These are phyloP conservation scores for Dexiosoma caninum DNA, from an alignment of 2,888 invertebrate genomes.

Conservation along the genomic window DNA sequence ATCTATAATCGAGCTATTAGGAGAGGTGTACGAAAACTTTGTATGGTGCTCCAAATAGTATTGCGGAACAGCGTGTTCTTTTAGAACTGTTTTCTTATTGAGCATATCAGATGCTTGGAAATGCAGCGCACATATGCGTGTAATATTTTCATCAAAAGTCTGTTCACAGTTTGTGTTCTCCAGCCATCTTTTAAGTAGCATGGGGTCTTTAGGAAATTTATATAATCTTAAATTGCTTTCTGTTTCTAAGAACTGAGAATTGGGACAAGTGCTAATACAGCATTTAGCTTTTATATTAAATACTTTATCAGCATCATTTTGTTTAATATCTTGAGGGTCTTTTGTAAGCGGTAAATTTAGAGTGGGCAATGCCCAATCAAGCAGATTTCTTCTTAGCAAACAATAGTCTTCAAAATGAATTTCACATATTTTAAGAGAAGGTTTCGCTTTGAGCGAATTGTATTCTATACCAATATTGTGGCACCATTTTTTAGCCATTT, in stretches of 20 bases:
- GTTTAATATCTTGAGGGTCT: conserved; percentile 3
- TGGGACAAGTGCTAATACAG: conserved; percentile 31
- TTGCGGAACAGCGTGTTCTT: conserved; percentile 56
- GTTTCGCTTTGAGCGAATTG: not conserved
- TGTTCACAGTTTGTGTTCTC: conserved; percentile 34
- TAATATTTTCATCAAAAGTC: conserved; percentile 4
- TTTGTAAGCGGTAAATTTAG: conserved; percentile 65
- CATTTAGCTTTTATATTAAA: conserved; percentile 1
- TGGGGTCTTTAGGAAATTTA: conserved; percentile 59
- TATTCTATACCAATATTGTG: conserved; percentile 57
- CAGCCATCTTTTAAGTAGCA: conserved; percentile 58
- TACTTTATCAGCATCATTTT: conserved; percentile 17
- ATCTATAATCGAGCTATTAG: conserved; percentile 8
- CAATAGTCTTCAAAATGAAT: conserved; percentile 69
- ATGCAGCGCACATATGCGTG: conserved; percentile 59
- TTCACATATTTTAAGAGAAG: conserved; percentile 66
- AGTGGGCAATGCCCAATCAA: conserved; percentile 70
- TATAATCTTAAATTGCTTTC: conserved; percentile 41
- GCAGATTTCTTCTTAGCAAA: conserved; percentile 64
- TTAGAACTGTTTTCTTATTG: not conserved
- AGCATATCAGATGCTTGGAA: conserved; percentile 42
- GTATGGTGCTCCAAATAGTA: conserved; percentile 22
- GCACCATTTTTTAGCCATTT: conserved; percentile 69
- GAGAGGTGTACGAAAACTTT: not conserved
- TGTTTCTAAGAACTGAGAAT: not conserved